Evolutionary conservation across 92 coral and sea anemone species (phyloP).

Genomic region (Phenganax stokvisi): DNA sequence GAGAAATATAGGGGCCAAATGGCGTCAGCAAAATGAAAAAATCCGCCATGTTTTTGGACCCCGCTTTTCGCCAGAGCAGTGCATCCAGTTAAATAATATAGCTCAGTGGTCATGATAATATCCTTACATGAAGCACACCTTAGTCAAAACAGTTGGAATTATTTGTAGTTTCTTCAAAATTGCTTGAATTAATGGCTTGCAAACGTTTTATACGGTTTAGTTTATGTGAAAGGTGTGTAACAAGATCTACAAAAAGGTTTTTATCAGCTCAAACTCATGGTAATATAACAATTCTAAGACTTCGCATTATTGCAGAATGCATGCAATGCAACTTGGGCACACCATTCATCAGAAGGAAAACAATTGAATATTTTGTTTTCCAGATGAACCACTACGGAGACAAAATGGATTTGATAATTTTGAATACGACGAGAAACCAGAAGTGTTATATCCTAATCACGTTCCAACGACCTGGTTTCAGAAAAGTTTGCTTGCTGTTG

Average conservation of each 20-base stretch:
- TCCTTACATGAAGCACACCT: too few relatives aligned
- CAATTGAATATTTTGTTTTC: not conserved
- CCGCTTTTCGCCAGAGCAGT: not conserved
- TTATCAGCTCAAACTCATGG: conserved; percentile 2
- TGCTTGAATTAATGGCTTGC: conserved; percentile 35
- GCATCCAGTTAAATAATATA: not conserved
- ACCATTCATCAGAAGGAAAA: not conserved
- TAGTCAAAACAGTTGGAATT: too few relatives aligned
- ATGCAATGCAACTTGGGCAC: not conserved
- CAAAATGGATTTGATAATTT: conserved; percentile 19
- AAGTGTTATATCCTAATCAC: conserved; percentile 58
- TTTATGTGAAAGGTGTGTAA: not conserved
- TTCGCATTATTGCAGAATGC: not conserved
- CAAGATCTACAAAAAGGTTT: not conserved
- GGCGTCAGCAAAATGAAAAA: not conserved
- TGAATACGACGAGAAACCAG: not conserved
- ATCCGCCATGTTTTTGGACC: not conserved
- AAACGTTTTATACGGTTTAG: not conserved
- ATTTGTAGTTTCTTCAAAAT: conserved; percentile 8
- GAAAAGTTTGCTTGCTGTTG: conserved; percentile 64
- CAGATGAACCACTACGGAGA: not conserved
- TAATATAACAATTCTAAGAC: not conserved
- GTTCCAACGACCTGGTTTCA: conserved; percentile 71
- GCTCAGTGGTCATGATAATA: too few relatives aligned
- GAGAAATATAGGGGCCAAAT: too few relatives aligned